Evolutionary conservation across 2,888 invertebrate genomes (phyloP).

Genomic region (Prionchulus punctatus): DNA sequence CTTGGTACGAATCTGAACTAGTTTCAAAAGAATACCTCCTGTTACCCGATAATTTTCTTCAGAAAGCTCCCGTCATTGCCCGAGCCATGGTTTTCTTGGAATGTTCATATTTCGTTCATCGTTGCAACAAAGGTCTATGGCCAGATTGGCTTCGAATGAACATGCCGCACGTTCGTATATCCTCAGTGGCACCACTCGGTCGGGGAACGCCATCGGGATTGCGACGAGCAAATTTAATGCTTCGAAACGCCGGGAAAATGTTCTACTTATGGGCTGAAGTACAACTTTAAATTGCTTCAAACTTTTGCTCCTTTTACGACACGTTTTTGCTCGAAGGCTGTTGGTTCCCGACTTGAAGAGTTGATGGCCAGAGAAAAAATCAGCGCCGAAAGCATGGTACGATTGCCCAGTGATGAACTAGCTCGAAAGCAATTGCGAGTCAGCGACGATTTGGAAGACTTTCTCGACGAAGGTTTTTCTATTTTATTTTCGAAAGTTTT

Average conservation of each 20-base stretch:
- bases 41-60: constrained; percentile 39
- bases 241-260: constrained; percentile 80
- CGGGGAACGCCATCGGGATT: constrained; percentile 44
- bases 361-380: constrained; percentile 47
- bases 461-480: constrained; percentile 73
- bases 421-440: constrained; percentile 33
- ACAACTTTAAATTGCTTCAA: neutral
- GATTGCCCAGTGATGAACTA: constrained; percentile 33
- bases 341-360: constrained; percentile 71
- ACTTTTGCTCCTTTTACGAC: neutral
- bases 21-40: neutral
- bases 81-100: constrained; percentile 80
- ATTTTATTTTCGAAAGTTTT: neutral
- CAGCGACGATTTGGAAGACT: constrained; percentile 58
- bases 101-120: constrained; percentile 86
- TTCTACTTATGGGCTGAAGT: constrained; percentile 84
- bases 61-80: constrained; percentile 80
- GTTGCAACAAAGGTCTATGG: constrained; percentile 96
- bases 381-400: constrained; percentile 31
- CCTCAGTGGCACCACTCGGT: constrained; percentile 20
- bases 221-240: constrained; percentile 47
- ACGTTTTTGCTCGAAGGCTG: constrained; percentile 9
- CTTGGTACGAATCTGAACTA: constrained; percentile 48
- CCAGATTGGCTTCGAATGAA: constrained; percentile 52
- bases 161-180: neutral